phyloP scores from a whole-genome alignment of 1,140 invertebrate genomes.

The Onthophagus taurus region DNA sequence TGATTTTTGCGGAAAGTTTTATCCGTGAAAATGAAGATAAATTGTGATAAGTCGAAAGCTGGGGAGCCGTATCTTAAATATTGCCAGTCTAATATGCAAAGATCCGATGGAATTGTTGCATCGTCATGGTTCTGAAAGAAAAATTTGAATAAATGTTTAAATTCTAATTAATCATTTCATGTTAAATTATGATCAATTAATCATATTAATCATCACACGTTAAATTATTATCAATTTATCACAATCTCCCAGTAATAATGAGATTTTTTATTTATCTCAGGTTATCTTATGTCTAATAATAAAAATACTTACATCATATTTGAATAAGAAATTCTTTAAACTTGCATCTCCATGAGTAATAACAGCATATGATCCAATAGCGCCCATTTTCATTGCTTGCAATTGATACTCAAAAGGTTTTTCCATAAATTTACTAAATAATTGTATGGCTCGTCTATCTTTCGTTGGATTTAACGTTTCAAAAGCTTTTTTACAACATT shows the following conservation, averaged over 20 bases:
- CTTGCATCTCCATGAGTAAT: slow-evolving; percentile 8
- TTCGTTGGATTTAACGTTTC: not conserved
- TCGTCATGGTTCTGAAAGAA: not conserved
- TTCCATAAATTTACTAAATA: slow-evolving; percentile 16
- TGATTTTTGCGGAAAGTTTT: slow-evolving; percentile 35
- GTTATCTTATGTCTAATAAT: too few relatives aligned
- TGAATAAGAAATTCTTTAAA: slow-evolving; percentile 8
- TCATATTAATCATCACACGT: too few relatives aligned
- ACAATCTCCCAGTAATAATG: too few relatives aligned
- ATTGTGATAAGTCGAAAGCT: slow-evolving; percentile 48
- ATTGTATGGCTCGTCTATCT: slow-evolving; percentile 2
- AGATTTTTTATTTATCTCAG: too few relatives aligned
- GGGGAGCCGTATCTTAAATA: slow-evolving; percentile 46
- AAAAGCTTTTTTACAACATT: not conserved
- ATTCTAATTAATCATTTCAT: too few relatives aligned
- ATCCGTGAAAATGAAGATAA: slow-evolving; percentile 46
- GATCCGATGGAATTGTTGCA: slow-evolving; percentile 2
- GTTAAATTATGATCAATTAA: too few relatives aligned
- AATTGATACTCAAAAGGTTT: slow-evolving; percentile 8
- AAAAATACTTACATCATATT: slow-evolving; percentile 8
- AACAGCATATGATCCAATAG: slow-evolving; percentile 9
- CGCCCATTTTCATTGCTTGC: slow-evolving; percentile 9
- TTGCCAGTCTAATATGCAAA: slow-evolving; percentile 44
- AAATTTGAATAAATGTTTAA: too few relatives aligned
- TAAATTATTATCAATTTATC: too few relatives aligned